Evolutionary conservation across 2,797 vertebrate species (phyloP).

Genomic region (Galagoides demidoff): DNA sequence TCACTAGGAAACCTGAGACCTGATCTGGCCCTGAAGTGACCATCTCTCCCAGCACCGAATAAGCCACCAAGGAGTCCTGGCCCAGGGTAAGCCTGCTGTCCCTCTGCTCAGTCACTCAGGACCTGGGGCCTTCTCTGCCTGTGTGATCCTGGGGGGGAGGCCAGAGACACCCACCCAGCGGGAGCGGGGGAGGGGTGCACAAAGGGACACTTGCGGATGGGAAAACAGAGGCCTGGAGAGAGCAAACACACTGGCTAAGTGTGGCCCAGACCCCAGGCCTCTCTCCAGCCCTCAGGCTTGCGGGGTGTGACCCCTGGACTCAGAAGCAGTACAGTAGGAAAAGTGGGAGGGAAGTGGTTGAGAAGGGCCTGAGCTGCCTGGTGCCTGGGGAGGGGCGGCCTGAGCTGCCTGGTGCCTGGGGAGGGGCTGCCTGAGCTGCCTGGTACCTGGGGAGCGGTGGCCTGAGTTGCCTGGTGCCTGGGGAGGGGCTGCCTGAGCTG

Average conservation of each 20-base stretch:
- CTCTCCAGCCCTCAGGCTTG: background rate
- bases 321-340: accelerated
- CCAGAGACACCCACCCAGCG: accelerated
- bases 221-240: background rate
- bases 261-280: background rate
- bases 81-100: background rate
- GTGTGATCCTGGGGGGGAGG: background rate
- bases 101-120: background rate
- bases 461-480: no score
- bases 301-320: background rate
- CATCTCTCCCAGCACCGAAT: background rate
- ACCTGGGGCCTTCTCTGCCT: background rate
- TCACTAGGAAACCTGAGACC: background rate
- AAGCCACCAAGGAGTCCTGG: background rate
- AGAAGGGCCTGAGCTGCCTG: accelerated
- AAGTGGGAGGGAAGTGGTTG: accelerated
- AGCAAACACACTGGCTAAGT: background rate
- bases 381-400: background rate
- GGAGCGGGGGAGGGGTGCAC: background rate
- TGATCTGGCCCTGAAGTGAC: background rate
- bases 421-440: no score
- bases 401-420: no score
- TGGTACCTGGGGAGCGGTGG: no score
- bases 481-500: no score
- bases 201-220: no score